Evolutionary conservation across 2,113 vertebrate species (phyloP).

Genomic region (Ranitomeya variabilis): DNA sequence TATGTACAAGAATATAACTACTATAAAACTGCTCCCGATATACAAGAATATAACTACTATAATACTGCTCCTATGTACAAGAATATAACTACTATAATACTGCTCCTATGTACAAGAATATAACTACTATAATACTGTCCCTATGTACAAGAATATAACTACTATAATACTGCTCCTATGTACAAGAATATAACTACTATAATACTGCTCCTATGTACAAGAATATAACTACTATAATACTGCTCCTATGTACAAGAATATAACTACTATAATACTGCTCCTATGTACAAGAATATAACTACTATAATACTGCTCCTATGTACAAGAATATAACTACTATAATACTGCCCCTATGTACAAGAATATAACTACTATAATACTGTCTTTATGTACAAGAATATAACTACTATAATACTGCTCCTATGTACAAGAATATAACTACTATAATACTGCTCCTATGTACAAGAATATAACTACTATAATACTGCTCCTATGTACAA

Average conservation of each 20-base stretch:
- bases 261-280: slow-evolving; percentile 2
- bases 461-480: too few species aligned
- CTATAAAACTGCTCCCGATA: too few species aligned
- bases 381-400: background rate
- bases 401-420: slow-evolving; percentile 3
- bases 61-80: too few species aligned
- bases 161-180: background rate
- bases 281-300: slow-evolving; percentile 6
- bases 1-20: too few species aligned
- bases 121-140: background rate
- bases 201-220: background rate
- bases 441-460: background rate
- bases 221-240: slow-evolving; percentile 3
- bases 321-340: slow-evolving; percentile 9
- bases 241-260: slow-evolving; percentile 5
- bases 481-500: too few species aligned
- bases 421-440: slow-evolving; percentile 3
- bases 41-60: too few species aligned
- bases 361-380: too few species aligned
- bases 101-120: background rate
- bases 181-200: slow-evolving; percentile 16
- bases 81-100: too few species aligned
- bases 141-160: background rate
- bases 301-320: slow-evolving; percentile 1
- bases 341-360: background rate